A percentile compares a stretch with the other conserved stretches of the same genome.
Conservation (phyloP, 2,888 invertebrate species). For the Tinea pellionella region DNA sequence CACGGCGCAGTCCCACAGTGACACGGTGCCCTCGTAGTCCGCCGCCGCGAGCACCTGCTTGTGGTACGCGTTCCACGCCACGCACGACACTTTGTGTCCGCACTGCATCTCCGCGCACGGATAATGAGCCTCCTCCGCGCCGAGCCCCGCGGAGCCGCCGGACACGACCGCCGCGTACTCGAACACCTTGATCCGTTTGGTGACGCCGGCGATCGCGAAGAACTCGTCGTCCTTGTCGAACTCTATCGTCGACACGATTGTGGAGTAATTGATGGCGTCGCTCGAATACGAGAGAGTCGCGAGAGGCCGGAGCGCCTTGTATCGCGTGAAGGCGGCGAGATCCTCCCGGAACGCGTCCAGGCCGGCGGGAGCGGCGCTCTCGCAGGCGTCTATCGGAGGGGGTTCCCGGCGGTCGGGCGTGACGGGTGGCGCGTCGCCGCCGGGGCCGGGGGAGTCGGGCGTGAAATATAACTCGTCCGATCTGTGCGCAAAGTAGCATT, state of each 20-base stretch:
- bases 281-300: slow-evolving; percentile 91
- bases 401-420: background rate
- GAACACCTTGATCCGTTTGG: slow-evolving; percentile 93
- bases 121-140: slow-evolving; percentile 91
- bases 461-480: slow-evolving; percentile 78
- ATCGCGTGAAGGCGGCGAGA: slow-evolving; percentile 86
- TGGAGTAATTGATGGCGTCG: slow-evolving; percentile 88
- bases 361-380: slow-evolving; percentile 39
- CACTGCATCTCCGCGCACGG: slow-evolving; percentile 93
- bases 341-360: slow-evolving; percentile 85
- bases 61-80: slow-evolving; percentile 94
- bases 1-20: slow-evolving; percentile 90
- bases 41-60: slow-evolving; percentile 89
- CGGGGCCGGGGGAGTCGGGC: slow-evolving; percentile 24
- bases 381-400: slow-evolving; percentile 16
- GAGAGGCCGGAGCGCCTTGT: slow-evolving; percentile 80
- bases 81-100: slow-evolving; percentile 90
- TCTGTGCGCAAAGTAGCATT: slow-evolving; percentile 85
- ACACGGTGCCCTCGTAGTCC: slow-evolving; percentile 94
- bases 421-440: slow-evolving; percentile 19
- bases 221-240: slow-evolving; percentile 96
- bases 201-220: slow-evolving; percentile 96
- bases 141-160: slow-evolving; percentile 73
- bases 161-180: slow-evolving; percentile 88
- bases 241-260: slow-evolving; percentile 91